Conservation (phyloP, 2,797 vertebrate species). For the Acanthis flammea region DNA sequence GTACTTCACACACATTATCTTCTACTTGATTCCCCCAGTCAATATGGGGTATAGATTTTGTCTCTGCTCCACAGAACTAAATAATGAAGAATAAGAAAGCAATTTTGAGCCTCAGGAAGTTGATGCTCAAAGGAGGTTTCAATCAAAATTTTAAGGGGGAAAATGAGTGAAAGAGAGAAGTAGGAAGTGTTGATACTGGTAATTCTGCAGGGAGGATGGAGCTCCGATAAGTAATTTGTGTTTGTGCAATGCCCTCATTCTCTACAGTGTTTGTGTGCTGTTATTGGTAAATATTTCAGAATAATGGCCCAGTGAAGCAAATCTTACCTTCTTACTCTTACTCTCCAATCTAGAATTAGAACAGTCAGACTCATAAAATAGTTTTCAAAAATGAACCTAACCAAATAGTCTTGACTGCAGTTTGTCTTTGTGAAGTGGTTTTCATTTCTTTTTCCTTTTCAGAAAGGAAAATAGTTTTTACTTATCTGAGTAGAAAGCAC, state of each 20-base stretch:
- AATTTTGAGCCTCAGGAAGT: background rate
- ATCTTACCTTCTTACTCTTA: background rate
- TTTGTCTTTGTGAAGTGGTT: background rate
- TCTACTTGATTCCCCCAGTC: background rate
- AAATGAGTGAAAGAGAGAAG: background rate
- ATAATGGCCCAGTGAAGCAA: background rate
- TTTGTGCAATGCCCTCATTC: background rate
- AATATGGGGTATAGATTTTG: background rate
- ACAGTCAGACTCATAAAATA: background rate
- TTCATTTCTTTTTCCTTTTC: background rate
- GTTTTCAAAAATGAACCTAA: background rate
- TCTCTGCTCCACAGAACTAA: background rate
- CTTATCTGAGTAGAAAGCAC: background rate
- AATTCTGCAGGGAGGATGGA: background rate
- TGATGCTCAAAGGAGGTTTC: background rate
- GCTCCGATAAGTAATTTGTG: background rate
- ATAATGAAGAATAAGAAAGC: background rate
- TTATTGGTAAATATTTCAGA: conserved; percentile 3
- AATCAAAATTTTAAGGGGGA: background rate
- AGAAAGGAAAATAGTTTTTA: background rate
- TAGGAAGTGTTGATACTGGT: background rate
- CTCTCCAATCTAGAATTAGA: background rate
- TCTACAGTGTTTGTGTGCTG: background rate
- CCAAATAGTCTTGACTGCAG: background rate
- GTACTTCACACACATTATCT: background rate